Evolutionary conservation across 1,140 invertebrate species (phyloP).

Genomic region (Acyrthosiphon pisum): DNA sequence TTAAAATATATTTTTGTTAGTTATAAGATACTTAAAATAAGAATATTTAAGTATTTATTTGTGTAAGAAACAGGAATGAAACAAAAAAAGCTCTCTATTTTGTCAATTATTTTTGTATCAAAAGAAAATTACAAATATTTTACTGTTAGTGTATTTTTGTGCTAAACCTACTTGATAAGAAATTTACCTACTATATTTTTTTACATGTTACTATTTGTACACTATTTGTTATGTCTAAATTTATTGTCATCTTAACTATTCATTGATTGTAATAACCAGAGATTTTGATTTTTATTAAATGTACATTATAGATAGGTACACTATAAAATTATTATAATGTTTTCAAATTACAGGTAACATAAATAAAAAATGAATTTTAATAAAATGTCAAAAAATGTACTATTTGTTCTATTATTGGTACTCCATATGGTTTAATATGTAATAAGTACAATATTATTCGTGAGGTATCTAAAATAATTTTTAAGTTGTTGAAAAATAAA

Average conservation of each 20-base stretch:
- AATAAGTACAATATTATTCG: not conserved
- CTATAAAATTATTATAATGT: not conserved
- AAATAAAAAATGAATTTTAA: not conserved
- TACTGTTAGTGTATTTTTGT: not conserved
- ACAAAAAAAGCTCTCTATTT: slow-evolving; percentile 53
- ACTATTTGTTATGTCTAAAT: not conserved
- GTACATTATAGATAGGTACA: not conserved
- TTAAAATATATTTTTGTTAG: slow-evolving; percentile 39
- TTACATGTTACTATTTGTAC: not conserved
- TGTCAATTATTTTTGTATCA: slow-evolving; percentile 49
- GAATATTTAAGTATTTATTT: slow-evolving; percentile 35
- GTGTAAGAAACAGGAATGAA: slow-evolving; percentile 1
- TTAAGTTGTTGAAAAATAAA: too few species aligned
- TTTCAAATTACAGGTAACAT: not conserved
- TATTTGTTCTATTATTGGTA: not conserved
- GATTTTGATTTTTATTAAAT: not conserved
- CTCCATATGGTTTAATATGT: not conserved
- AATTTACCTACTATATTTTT: slow-evolving; percentile 32
- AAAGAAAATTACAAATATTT: not conserved
- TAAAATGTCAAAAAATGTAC: not conserved
- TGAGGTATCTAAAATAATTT: too few species aligned
- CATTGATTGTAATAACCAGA: not conserved
- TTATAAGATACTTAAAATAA: slow-evolving; percentile 33
- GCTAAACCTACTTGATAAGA: slow-evolving; percentile 17
- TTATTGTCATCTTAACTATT: not conserved